Base-by-base conservation (phyloP, 2,888 invertebrate species). In the Sialis fuliginosa region DNA sequence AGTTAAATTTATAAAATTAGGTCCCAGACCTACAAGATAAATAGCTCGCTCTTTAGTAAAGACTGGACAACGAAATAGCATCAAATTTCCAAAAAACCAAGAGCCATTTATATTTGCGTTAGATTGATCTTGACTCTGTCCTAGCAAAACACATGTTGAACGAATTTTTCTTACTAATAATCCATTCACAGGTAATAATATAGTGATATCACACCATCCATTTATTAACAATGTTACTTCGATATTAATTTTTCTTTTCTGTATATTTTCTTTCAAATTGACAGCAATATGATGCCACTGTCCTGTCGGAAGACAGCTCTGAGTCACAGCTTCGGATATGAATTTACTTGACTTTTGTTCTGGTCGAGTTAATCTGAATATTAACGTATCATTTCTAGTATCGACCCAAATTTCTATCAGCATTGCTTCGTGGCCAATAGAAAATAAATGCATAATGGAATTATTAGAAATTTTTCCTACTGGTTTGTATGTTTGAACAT, bases 321-420 rank as follows among this genome's bases (percentile, higher is more conserved):
- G 64, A 45, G 70, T 62, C 33, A 67, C 65, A 12, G 68, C 67
- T 57, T 72, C 70, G 39, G 70, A 68, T 48, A 75, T 60, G 10
- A 69, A 60, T 50, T 71, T 70, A 59, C 68, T 68, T 40, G 57
- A 61, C 53, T 60, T 63, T 42, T 62, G 60, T 50, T 75, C 75
- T 3, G 75, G 71, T 1, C 75, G 69, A 5, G 71, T 65, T 48
- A 75, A 60, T 1, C 71, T 69, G 48, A 72, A 58, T 9, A 63
- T 63, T 13, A 74, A 42, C 42, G 52, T 56, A 67, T 66, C 67
- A 52, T 64, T 61, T 56, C 53, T 59, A 12, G 70, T 62, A 51
- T 77, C 71, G 32, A 73, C 62, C 78, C 78, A 79, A 49, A 70
- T 62, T 60, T 79, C 79, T 50, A 79, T 60, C 54, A 75, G 68